Base-by-base conservation (phyloP, 2,113 vertebrate species). In the Lichenostomus cassidix region DNA sequence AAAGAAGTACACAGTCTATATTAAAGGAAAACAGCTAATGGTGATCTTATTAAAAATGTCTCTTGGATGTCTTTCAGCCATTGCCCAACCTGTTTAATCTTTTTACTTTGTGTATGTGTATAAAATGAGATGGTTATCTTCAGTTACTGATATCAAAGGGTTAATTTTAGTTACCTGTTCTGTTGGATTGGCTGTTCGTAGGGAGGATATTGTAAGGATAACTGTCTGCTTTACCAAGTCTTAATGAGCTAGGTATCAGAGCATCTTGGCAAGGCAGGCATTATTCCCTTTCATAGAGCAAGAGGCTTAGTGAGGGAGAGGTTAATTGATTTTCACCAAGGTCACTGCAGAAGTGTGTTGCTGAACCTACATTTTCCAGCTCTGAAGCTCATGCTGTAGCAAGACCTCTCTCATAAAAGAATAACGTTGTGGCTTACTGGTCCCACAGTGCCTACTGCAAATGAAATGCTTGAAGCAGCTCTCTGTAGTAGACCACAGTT, bases 291-390 rank as follows among this genome's bases (percentile, higher is more conserved):
- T 89, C 76, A 81, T 3, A 49, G 85, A 89, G 75, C 16, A 19
- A 52, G 60, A 25, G 75, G 90, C 90, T 95, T 92, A 93, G 87
- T 73, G 85, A 92, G 70, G 68, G 80, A 29, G 83, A 95, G 95
- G 92, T 96, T 96, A 96, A 96, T 96, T 96, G 94, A 96, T 93
- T 96, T 94, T 86, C 76, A 49, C 90, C 94, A 96, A 96, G 93
- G 96, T 95, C 94, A 63, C 52, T 70, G 78, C 70, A 81, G 35
- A 78, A 92, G 22, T 24, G 73, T 87, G 79, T 59, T 41, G 56
- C 95, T 93, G 85, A 93, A 92, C 83, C 50, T 77, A 85, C 75
- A 11, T 89, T 92, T 96, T 87, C 56, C 44, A 78, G 37, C 84
- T 81, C 80, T 71, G 52, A 76, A 63, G 65, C 63, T 71, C 4